Evolutionary conservation across 2,797 vertebrate genomes (phyloP), one percentile per base, ranked within the genome.

Genomic region (Myoxocephalus aenaeus): DNA sequence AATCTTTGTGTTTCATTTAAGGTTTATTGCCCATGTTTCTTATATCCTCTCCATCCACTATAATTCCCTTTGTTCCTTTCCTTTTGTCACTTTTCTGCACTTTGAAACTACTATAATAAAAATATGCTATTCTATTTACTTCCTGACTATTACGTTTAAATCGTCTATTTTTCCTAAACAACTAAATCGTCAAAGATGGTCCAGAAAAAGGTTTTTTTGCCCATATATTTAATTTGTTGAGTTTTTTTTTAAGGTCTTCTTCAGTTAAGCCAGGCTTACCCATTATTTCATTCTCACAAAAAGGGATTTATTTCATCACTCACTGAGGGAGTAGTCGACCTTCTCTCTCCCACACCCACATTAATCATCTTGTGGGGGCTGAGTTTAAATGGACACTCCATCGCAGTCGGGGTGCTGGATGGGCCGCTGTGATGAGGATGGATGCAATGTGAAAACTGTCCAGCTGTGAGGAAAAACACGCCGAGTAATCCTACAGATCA

Each of bases 401-500:
- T 69, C 29, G 18, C 77, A 3, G 81, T 61, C 18, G 64, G 75
- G 63, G 56, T 17, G 63, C 73, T 53, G 15, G 65, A 68, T 25
- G 5, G 10, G 40, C 65, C 46, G 82, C 82, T 76, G 76, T 27
- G 73, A 70, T 82, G 71, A 77, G 71, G 65, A 79, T 70, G 73
- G 76, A 79, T 74, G 57, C 67, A 14, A 73, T 73, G 83, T 80
- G 73, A 81, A 85, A 89, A 65, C 40, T 27, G 46, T 77, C 83
- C 72, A 34, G 59, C 89, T 86, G 86, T 29, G 87, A 86, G 71
- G 46, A 53, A 80, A 85, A 84, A 80, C 85, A 80, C 53, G 3
- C 54, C 5, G 5, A 46, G 61, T 50, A 15, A 29, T 42, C 68
- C 63, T 3, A 7, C 63, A 79, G 79, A 76, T 83, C 62, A 80